Evolutionary conservation across 2,113 vertebrate genomes (phyloP).

Genomic region (Danionella cerebrum): DNA sequence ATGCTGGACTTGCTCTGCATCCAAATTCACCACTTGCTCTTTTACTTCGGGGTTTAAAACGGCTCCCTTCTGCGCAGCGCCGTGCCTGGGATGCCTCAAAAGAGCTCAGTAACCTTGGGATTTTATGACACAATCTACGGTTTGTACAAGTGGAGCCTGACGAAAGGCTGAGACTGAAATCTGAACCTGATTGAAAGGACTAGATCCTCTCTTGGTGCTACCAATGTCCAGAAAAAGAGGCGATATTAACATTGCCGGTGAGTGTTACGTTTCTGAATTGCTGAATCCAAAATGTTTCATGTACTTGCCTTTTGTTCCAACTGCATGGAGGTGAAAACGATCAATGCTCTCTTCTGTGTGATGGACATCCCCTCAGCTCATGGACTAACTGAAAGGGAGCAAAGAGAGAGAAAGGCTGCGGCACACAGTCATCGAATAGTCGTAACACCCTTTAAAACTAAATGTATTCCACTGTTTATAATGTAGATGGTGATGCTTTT

Average conservation of each 20-base stretch:
- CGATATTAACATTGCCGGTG: conserved; percentile 55
- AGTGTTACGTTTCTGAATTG: conserved; percentile 36
- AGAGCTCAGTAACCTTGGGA: conserved; percentile 57
- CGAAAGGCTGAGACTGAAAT: conserved; percentile 62
- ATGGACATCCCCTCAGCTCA: neutral
- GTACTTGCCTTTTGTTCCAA: neutral
- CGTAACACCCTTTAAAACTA: no score
- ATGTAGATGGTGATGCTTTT: no score
- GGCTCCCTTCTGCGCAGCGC: conserved; percentile 2
- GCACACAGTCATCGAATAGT: no score
- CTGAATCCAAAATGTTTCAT: neutral
- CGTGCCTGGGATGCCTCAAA: conserved; percentile 51
- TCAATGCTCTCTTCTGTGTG: neutral
- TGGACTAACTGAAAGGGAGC: no score
- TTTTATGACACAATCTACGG: conserved; percentile 51
- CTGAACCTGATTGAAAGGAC: conserved; percentile 48
- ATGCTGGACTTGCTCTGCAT: conserved; percentile 54
- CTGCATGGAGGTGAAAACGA: neutral
- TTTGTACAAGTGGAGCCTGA: conserved; percentile 59
- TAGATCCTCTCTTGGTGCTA: conserved; percentile 53
- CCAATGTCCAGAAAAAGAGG: conserved; percentile 50
- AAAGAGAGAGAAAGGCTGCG: no score
- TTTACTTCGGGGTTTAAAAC: conserved; percentile 15
- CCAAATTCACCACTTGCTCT: conserved; percentile 27
- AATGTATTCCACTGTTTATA: no score